Conservation (phyloP, 2,797 vertebrate species). For the Alectoris magna region DNA sequence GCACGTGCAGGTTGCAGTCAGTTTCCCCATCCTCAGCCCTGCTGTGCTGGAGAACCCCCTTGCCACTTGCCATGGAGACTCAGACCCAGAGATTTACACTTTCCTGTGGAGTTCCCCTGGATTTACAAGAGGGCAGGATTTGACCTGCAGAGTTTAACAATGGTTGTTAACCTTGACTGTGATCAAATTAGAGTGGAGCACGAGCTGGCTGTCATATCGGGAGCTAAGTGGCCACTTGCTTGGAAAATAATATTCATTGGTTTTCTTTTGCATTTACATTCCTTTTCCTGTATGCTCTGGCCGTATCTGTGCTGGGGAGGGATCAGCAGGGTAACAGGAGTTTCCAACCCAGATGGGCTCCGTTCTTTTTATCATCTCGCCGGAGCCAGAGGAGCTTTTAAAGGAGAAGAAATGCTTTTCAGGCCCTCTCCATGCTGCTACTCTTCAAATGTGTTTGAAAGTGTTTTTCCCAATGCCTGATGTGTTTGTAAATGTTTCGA, state of each 20-base stretch:
- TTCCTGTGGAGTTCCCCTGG: neutral
- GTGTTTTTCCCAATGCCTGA: neutral
- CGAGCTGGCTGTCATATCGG: neutral
- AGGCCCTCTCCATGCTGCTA: neutral
- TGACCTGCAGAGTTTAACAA: slow-evolving; percentile 25
- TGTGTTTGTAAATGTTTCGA: slow-evolving; percentile 9
- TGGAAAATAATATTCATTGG: neutral
- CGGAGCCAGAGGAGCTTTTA: slow-evolving; percentile 36
- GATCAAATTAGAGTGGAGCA: slow-evolving; percentile 10
- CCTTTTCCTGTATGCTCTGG: neutral
- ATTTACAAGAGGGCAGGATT: neutral
- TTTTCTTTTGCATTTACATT: neutral
- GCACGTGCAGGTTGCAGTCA: accelerated
- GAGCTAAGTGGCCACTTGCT: neutral
- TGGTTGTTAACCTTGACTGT: neutral
- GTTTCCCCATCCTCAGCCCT: neutral
- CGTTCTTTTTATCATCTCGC: neutral
- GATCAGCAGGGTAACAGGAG: neutral
- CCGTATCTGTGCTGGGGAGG: neutral
- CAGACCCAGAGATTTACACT: neutral
- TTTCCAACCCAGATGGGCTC: slow-evolving; percentile 9
- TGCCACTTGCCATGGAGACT: accelerated
- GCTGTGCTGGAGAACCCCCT: neutral
- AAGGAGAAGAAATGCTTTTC: neutral
- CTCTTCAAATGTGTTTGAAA: neutral